Conservation (phyloP, 2,113 vertebrate genomes). For the Rostratula benghalensis region DNA sequence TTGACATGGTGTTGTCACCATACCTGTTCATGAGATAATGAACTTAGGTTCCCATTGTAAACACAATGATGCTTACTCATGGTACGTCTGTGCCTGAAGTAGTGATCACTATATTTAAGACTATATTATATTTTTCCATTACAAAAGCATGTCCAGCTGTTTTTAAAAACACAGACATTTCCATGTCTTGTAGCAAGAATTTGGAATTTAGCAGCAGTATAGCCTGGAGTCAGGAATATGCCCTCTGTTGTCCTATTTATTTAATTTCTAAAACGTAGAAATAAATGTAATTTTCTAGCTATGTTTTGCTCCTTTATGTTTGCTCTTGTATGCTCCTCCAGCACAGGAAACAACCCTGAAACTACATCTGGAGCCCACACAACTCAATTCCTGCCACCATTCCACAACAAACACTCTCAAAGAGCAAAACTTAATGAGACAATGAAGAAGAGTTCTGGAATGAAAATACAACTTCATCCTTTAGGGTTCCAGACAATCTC, state of each 20-base stretch:
- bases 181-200: neutral
- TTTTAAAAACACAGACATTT: neutral
- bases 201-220: neutral
- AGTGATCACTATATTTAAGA: neutral
- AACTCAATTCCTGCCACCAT: neutral
- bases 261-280: constrained; percentile 28
- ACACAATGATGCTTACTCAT: neutral
- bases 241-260: neutral
- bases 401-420: constrained; percentile 7
- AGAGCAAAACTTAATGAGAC: neutral
- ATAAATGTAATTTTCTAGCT: constrained; percentile 7
- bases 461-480: neutral
- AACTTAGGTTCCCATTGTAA: constrained; percentile 18
- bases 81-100: neutral
- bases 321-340: neutral
- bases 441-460: constrained; percentile 5
- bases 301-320: constrained; percentile 11
- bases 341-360: neutral
- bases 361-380: constrained; percentile 31
- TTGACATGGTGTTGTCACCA: neutral
- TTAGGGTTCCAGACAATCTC: neutral
- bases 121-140: no score
- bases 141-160: neutral
- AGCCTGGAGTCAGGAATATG: neutral
- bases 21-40: neutral